phyloP scores from a whole-genome alignment of 2,888 invertebrate species.

The Eilema caniola region DNA sequence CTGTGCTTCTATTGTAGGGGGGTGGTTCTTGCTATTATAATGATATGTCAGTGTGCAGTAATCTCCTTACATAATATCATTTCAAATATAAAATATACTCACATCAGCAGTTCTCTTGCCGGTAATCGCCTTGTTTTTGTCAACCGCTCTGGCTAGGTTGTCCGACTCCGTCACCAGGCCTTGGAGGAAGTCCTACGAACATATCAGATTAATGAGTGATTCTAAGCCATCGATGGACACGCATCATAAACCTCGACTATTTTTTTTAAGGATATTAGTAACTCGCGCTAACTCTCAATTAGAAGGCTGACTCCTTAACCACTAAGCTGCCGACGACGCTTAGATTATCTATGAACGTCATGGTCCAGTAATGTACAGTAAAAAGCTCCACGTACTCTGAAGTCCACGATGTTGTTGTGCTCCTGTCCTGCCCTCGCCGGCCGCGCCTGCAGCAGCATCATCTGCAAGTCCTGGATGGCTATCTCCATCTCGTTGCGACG shows the following conservation, averaged over 20 bases:
- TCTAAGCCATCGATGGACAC: no score
- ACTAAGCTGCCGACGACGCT: no score
- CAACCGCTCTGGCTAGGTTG: conserved; percentile 48
- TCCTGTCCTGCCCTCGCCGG: conserved; percentile 52
- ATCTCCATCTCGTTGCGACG: conserved; percentile 66
- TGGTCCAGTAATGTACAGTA: not conserved
- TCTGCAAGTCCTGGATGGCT: conserved; percentile 69
- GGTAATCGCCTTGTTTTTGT: conserved; percentile 40
- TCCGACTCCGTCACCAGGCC: conserved; percentile 64
- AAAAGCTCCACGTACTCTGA: conserved; percentile 60
- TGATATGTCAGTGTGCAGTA: no score
- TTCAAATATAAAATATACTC: conserved; percentile 24
- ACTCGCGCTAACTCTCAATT: no score
- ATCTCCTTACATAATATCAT: no score
- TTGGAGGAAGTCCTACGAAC: conserved; percentile 69
- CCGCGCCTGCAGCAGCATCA: conserved; percentile 63
- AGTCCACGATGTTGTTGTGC: conserved; percentile 71
- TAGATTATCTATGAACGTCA: no score
- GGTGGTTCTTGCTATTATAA: no score
- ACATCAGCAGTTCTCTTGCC: conserved; percentile 59
- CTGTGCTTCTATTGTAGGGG: no score
- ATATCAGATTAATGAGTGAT: not conserved
- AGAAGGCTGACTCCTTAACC: no score
- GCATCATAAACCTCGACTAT: no score
- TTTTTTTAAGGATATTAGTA: no score